Evolutionary conservation across 1,140 invertebrate genomes (phyloP), one percentile per base, ranked within the genome.

Genomic region (Drosophila pandora): DNA sequence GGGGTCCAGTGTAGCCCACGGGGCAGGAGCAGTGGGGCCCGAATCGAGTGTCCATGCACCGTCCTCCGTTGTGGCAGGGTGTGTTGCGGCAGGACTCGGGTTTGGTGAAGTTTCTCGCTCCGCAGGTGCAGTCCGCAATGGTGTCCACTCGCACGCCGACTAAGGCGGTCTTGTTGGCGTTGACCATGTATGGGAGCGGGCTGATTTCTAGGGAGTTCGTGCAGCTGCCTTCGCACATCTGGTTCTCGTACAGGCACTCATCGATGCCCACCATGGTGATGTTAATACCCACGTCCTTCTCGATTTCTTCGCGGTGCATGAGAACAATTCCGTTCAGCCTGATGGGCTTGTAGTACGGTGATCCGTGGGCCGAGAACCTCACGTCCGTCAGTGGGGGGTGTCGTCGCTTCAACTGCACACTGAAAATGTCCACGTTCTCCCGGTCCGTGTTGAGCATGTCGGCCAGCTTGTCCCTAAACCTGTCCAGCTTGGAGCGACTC

Each of bases 221-320:
- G 92, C 98, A 99, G 54, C 97, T 98, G 6, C 97, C 97, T 92
- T 99, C 97, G 92, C 98, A 99, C 92, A 96, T 96, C 85, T 97
- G 96, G 90, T 98, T 97, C 93, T 98, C 97, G 90, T 98, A 97
- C 28, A 98, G 93, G 92, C 98, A 99, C 92, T 99, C 97, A 84
- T 99, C 98, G 73, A 99, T 99, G 58, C 97, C 97, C 2, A 99
- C 97, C 97, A 99, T 98, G 3, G 97, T 97, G 41, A 99, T 98
- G 81, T 98, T 98, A 49, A 99, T 97, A 25, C 97, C 98, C 7
- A 99, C 96, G 71, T 96, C 95, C 76, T 95, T 94, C 93, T 99
- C 97, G 91, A 99, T 98, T 94, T 98, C 96, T 93, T 97, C 96
- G 68, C 97, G 94, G 90, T 99, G 96, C 94, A 98, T 96, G n/a